These are phyloP conservation scores for Quadroppia sp. DNA, from an alignment of 2,888 invertebrate genomes.

Conservation along the genomic window DNA sequence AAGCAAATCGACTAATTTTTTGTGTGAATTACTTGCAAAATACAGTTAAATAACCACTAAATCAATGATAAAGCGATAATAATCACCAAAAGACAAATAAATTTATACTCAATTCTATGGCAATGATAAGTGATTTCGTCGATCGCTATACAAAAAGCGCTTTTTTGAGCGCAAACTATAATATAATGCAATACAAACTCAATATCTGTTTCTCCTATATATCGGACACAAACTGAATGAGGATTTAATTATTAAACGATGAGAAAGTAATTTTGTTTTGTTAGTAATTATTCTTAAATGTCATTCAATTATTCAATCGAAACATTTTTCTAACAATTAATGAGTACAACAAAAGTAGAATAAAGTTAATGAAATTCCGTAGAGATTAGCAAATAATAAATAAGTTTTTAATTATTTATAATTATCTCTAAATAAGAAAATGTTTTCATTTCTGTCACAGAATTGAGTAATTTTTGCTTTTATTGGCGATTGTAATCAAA, in stretches of 20 bases:
- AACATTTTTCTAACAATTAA: neutral
- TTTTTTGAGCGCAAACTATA: slow-evolving; percentile 26
- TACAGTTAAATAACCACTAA: slow-evolving; percentile 3
- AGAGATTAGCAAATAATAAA: neutral
- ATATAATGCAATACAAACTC: slow-evolving; percentile 3
- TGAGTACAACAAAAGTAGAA: slow-evolving; percentile 35
- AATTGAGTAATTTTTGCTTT: no score
- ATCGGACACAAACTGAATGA: neutral
- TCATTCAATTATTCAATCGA: neutral
- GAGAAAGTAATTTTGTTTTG: slow-evolving; percentile 32
- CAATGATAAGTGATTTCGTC: slow-evolving; percentile 25
- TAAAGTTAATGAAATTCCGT: neutral
- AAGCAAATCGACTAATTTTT: slow-evolving; percentile 17
- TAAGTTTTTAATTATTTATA: neutral
- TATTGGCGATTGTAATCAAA: no score
- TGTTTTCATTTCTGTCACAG: no score
- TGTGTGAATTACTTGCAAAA: slow-evolving; percentile 29
- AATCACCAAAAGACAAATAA: no score
- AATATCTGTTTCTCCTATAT: neutral
- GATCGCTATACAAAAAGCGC: neutral
- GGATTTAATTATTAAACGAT: slow-evolving; percentile 33
- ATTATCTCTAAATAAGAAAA: no score
- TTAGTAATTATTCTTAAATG: slow-evolving; percentile 9
- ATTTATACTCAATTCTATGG: slow-evolving; percentile 24
- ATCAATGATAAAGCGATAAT: slow-evolving; percentile 40